Base-by-base conservation (phyloP, 2,888 invertebrate species). In the Synergus itoensis region DNA sequence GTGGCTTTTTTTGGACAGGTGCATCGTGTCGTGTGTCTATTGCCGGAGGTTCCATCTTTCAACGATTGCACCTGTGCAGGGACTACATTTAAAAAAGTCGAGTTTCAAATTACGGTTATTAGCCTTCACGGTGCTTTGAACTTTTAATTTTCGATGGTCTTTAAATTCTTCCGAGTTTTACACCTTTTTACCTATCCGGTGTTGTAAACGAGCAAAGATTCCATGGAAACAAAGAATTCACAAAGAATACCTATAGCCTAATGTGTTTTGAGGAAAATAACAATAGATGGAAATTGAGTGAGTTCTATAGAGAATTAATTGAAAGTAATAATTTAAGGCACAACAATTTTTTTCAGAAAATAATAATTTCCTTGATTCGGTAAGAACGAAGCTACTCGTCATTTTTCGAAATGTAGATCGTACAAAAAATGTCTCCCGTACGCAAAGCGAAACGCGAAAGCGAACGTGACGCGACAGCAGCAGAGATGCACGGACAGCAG, bases 381-480 rank as follows among this genome's bases (percentile, higher is more conserved):
- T 16, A 16, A 16, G 12, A 53, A 65, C 2, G 9, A 65, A 18
- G 65, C 12, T 41, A 18, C 65, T 65, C 43, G 18, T 65, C 65
- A 65, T 41, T 65, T 65, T 65, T 65, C 18, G 65, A 43, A 65
- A 65, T 18, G 8, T 36, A 64, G 36, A 64, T 36, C 11, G 11
- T 53, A n/a, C 48, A 64, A 64, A n/a, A 64, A 65, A 65, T 18
- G 65, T 65, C 65, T 65, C 43, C 4, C 4, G 11, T 43, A 65
- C 45, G 21, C 14, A 67, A 67, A 45, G 28, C 45, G 82, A 85
- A 84, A 81, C 79, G 80, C 78, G 83, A 88, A 87, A 84, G 85
- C 85, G 87, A 88, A 87, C 87, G 88, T 87, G 87, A 87, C 84
- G 85, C 84, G 87, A 87, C 87, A 86, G 86, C 84, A 87, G 79